Conservation (phyloP, 1,140 invertebrate species). For the Himalopsyche phryganea region DNA sequence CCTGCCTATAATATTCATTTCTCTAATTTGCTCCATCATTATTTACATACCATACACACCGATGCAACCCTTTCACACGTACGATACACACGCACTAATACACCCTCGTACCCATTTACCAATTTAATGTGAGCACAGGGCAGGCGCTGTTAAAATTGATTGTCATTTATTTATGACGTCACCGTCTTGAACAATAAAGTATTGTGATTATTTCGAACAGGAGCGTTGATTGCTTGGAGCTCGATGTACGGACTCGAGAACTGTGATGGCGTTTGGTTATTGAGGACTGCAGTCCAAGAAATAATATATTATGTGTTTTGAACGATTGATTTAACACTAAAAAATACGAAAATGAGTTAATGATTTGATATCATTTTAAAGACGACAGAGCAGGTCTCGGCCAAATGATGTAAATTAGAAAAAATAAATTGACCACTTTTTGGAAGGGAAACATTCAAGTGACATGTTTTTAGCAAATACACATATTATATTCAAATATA, state of each 20-base stretch:
- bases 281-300: constrained; percentile 7
- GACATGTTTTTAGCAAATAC: no score
- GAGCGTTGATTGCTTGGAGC: constrained; percentile 7
- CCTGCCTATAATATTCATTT: neutral
- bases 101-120: neutral
- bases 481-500: no score
- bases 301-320: no score
- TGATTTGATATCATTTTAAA: no score
- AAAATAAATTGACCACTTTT: no score
- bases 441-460: no score
- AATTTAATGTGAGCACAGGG: neutral
- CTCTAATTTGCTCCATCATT: neutral
- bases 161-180: constrained; percentile 18
- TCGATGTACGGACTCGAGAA: neutral
- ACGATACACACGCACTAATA: neutral
- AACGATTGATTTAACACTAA: no score
- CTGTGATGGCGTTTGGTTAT: constrained; percentile 1
- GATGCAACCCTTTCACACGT: neutral
- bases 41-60: neutral
- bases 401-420: no score
- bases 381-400: no score
- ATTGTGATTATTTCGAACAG: constrained; percentile 9
- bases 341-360: no score
- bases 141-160: constrained; percentile 11
- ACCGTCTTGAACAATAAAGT: constrained; percentile 2